A percentile compares a stretch with the other conserved stretches of the same genome.
These are phyloP conservation scores for Procambarus clarkii DNA, from an alignment of 1,140 invertebrate species.

Conservation along the genomic window DNA sequence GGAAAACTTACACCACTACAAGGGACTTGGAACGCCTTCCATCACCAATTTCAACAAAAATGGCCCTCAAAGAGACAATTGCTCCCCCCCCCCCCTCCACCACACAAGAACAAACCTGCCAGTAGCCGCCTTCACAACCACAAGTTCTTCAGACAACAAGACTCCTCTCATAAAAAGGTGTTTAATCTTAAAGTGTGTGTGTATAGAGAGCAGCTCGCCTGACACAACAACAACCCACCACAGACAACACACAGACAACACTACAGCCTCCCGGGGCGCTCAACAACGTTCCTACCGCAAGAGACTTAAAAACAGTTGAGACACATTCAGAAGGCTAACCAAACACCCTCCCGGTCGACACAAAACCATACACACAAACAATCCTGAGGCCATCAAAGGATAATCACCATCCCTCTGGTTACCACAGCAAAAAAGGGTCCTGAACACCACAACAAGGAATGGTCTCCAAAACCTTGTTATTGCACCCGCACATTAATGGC, in stretches of 20 bases:
- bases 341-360: too few relatives aligned
- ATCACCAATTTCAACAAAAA: background rate
- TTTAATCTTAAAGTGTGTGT: too few relatives aligned
- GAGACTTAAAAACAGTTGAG: background rate
- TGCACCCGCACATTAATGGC: background rate
- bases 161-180: too few relatives aligned
- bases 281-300: background rate
- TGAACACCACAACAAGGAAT: background rate
- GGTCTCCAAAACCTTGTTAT: background rate
- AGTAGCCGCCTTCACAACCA: background rate
- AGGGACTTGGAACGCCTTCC: background rate
- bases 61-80: background rate
- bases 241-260: background rate
- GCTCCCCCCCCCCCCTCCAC: too few relatives aligned
- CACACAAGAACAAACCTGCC: too few relatives aligned
- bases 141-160: background rate
- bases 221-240: background rate
- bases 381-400: background rate
- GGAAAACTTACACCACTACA: background rate
- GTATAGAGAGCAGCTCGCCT: background rate
- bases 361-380: background rate
- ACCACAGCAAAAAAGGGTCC: background rate
- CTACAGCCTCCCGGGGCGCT: background rate
- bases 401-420: background rate
- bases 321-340: too few relatives aligned